Evolutionary conservation across 1,140 invertebrate genomes (phyloP), one percentile per base, ranked within the genome.

Genomic region (Hydropsyche tenuis): DNA sequence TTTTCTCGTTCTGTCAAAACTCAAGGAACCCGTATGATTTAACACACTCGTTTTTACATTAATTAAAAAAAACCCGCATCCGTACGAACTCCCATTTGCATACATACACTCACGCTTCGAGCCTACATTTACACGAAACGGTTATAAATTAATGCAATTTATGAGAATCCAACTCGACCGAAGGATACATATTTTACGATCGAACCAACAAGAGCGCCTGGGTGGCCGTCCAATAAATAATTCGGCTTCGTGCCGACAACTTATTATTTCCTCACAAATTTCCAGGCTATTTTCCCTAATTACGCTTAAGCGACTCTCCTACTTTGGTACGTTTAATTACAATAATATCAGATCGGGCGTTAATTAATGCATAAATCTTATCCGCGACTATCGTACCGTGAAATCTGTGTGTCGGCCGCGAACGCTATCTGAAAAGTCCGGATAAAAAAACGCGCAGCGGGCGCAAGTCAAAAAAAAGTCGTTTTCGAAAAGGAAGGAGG

Each of bases 321-420:
- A 4, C 30, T 9, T 4, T 9, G 30, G 30, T 37, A 9, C 30
- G 3, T 37, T 37, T 37, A 37, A 37, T 37, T 37, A 14, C 48
- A 5, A 5, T 5, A 14, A 5, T 51, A 16, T 51, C 48, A n/a
- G n/a, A 65, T n/a, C 16, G 22, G 18, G n/a, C 37, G 16, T 16
- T 56, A 70, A 70, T 70, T 70, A 70, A 56, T 56, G 20, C 48
- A 70, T 70, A 70, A 70, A 70, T 70, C 48, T 70, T 70, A 56
- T 51, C 68, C 16, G 37, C 42, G 51, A 56, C 11, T 56, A 70
- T 56, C 68, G 16, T 23, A 25, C 12, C 48, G 45, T 68, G 65
- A 68, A 68, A 68, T 68, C 65, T 68, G 11, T 16, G 65, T 16
- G n/a, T 45, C 65, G 65, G 43, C 43, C 65, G 42, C 16, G 23